Evolutionary conservation across 2,888 invertebrate genomes (phyloP), one percentile per base, ranked within the genome.

Genomic region (Lithophane leautieri): DNA sequence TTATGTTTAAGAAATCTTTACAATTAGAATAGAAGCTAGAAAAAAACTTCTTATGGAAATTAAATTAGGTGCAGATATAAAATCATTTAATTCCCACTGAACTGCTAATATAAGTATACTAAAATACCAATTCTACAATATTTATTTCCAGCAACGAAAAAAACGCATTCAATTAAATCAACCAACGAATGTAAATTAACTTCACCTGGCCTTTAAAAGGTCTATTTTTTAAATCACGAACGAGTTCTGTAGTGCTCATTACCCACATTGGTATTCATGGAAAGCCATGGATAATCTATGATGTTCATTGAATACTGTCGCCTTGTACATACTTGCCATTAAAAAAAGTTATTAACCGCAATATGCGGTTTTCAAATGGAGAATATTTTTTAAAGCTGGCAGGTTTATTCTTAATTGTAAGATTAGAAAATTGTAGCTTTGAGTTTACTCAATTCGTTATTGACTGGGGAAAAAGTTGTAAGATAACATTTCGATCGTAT

Each of bases 221-320:
- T 68, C 66, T 74, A 78, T 81, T 78, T 86, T 87, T 83, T 81
- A 54, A 79, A 79, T 73, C 73, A 60, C 54, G 79, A 86, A 83
- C 84, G 58, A 81, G 86, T 83, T 83, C 60, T 81, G 65, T 70
- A 79, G 82, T 77, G 76, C 81, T 89, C 75, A 81, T 84, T 87
- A 81, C 78, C 74, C 56, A 87, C 85, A 87, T 90, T 84, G 82
- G 80, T 88, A 89, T 89, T 88, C 89, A 90, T 88, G 83, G 86
- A 88, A 85, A 88, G 78, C 66, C 40, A 71, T 78, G 65, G 70
- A 72, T 82, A 82, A 88, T 80, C 82, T 83, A 60, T 70, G 79
- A 73, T 73, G 50, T 71, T 50, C 72, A 76, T 75, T 76, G 75
- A 74, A 73, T 70, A 76, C 66, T 76, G 68, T 74, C 63, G 72